These are phyloP conservation scores for Venustaconcha ellipsiformis DNA, from an alignment of 1,140 invertebrate genomes.

Conservation along the genomic window DNA sequence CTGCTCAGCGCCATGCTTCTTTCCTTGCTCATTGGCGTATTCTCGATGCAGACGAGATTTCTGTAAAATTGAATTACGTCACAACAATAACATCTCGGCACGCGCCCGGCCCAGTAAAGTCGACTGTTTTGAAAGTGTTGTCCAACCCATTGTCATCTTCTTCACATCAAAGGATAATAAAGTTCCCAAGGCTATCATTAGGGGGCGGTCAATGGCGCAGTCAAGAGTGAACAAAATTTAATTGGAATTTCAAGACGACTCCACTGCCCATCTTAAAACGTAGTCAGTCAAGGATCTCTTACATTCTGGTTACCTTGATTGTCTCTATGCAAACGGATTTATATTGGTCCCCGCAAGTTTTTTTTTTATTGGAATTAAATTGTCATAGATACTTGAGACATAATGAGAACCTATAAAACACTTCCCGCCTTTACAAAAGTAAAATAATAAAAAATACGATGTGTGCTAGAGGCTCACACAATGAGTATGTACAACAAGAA, in stretches of 20 bases:
- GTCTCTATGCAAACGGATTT: constrained; percentile 10
- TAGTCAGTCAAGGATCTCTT: constrained; percentile 21
- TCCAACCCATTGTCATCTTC: constrained; percentile 31
- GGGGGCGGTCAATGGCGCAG: constrained; percentile 28
- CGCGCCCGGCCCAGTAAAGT: constrained; percentile 23
- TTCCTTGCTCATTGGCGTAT: constrained; percentile 18
- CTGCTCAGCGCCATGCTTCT: constrained; percentile 27
- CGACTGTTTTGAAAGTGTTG: constrained; percentile 23
- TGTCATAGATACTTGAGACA: constrained; percentile 24
- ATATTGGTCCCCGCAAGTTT: constrained; percentile 10
- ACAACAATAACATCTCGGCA: constrained; percentile 32
- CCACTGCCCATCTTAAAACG: constrained; percentile 11
- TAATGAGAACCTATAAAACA: constrained; percentile 28
- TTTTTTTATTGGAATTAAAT: constrained; percentile 18
- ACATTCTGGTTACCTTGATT: constrained; percentile 26
- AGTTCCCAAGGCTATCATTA: constrained; percentile 31
- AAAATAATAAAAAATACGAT: no score
- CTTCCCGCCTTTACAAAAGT: constrained; percentile 21
- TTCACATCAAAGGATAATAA: constrained; percentile 36
- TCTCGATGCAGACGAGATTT: constrained; percentile 13
- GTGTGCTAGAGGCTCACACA: no score
- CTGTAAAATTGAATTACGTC: constrained; percentile 26
- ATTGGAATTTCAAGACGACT: constrained; percentile 29
- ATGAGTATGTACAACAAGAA: no score
- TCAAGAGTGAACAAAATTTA: constrained; percentile 39